Base-by-base conservation (phyloP, 2,888 invertebrate species). In the Mesorhabditis spiculigera region DNA sequence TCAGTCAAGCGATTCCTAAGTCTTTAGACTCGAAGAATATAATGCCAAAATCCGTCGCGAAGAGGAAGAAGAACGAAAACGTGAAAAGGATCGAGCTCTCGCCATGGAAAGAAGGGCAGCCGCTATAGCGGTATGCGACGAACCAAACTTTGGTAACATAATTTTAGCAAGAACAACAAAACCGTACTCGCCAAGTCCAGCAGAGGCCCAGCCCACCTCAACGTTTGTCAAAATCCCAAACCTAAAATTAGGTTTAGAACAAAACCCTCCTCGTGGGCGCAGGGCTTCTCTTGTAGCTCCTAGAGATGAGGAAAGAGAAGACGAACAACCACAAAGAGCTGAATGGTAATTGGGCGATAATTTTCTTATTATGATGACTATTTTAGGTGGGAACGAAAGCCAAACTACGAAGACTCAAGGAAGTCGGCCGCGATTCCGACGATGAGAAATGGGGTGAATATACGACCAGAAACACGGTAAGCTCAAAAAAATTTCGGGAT, bases 91-190 rank as follows among this genome's bases (percentile, higher is more conserved):
- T 50, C 58, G 58, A 50, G 58, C 58, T 50, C 10, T n/a, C 8
- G 58, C 58, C n/a, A 50, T 50, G 58, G 58, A 50, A n/a, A 50
- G 58, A 50, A 50, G 58, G n/a, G 58, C 58, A n/a, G 58, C 58
- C 1, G 58, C n/a, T 10, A 50, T 50, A 13, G 58, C 58, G 8
- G 58, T 50, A 28, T 1, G 28, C 28, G 28, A 28, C 28, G 28
- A 28, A 3, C 3, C 28, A 28, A 28, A 1, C 28, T 28, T 28
- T 28, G 28, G n/a, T 50, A 50, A 50, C 8, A 50, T 50, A 50
- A 50, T 10, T 50, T 13, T 50, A 50, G 58, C 10, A 10, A 13
- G 58, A 50, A 50, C 58, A 50, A 50, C 10, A 50, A 13, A n/a
- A 10, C n/a, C 58, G 58, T 13, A n/a, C 58, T 10, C 58, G 58